Evolutionary conservation across 2,888 invertebrate genomes (phyloP).

Genomic region (Oscheius sp.): DNA sequence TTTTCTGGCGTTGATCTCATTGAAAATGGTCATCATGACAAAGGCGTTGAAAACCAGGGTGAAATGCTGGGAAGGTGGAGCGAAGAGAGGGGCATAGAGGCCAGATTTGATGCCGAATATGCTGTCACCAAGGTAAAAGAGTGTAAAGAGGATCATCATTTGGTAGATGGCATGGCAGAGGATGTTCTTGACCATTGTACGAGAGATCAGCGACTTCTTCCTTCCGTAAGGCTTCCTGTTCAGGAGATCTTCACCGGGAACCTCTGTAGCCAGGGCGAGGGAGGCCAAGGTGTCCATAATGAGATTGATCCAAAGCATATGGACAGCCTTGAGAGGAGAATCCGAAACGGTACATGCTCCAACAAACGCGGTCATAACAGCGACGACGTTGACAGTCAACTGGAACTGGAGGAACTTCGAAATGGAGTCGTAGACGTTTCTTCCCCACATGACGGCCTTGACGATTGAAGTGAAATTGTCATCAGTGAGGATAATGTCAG

Average conservation of each 20-base stretch:
- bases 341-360: constrained; percentile 76
- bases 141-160: constrained; percentile 89
- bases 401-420: constrained; percentile 77
- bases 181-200: constrained; percentile 77
- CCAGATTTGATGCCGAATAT: constrained; percentile 93
- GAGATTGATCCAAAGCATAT: constrained; percentile 77
- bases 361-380: constrained; percentile 76
- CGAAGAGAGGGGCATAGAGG: constrained; percentile 81
- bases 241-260: constrained; percentile 76
- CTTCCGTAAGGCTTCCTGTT: constrained; percentile 76
- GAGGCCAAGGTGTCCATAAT: constrained; percentile 78
- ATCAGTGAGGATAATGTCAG: constrained; percentile 78
- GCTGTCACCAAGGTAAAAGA: constrained; percentile 83
- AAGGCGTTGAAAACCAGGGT: constrained; percentile 98
- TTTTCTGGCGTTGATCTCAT: constrained; percentile 99
- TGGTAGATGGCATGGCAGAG: constrained; percentile 96
- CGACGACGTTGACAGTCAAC: constrained; percentile 76
- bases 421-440: constrained; percentile 78
- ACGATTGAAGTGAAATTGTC: constrained; percentile 77
- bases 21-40: constrained; percentile 99
- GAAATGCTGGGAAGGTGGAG: constrained; percentile 93
- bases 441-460: constrained; percentile 78
- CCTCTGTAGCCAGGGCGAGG: constrained; percentile 77
- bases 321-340: constrained; percentile 71
- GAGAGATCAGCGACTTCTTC: constrained; percentile 76